A percentile compares a stretch with the other conserved stretches of the same genome.
These are phyloP conservation scores for Catostomus latipinnis DNA, from an alignment of 2,797 vertebrate genomes.

Conservation along the genomic window DNA sequence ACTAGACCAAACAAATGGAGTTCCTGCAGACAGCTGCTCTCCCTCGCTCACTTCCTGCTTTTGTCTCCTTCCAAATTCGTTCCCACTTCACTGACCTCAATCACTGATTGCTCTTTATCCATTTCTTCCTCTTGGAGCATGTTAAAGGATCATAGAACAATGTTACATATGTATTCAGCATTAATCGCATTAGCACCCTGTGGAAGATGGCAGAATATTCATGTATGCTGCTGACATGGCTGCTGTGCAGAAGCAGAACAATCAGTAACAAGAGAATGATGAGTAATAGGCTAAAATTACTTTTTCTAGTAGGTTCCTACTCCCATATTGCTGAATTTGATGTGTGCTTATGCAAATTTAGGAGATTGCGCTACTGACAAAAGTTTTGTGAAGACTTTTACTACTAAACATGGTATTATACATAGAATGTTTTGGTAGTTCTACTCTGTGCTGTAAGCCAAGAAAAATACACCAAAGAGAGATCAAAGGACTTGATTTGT, in stretches of 20 bases:
- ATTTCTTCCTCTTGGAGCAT: constrained; percentile 12
- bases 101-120: constrained; percentile 35
- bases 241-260: constrained; percentile 11
- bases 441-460: too few relatives aligned
- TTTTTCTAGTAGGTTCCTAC: neutral
- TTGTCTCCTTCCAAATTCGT: neutral
- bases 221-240: constrained; percentile 25
- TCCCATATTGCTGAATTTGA: neutral
- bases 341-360: too few relatives aligned
- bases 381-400: too few relatives aligned
- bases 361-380: neutral
- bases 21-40: constrained; percentile 55
- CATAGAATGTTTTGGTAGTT: too few relatives aligned
- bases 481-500: too few relatives aligned
- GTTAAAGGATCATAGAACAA: constrained; percentile 29
- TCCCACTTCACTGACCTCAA: neutral
- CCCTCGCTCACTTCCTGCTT: constrained; percentile 9
- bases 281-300: neutral
- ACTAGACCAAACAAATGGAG: constrained; percentile 55
- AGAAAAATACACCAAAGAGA: too few relatives aligned
- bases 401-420: too few relatives aligned
- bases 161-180: constrained; percentile 29
- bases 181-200: constrained; percentile 22
- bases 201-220: constrained; percentile 16
- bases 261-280: neutral